Base-by-base conservation (phyloP, 1,140 invertebrate genomes). In the Hypsibius dujardini region DNA sequence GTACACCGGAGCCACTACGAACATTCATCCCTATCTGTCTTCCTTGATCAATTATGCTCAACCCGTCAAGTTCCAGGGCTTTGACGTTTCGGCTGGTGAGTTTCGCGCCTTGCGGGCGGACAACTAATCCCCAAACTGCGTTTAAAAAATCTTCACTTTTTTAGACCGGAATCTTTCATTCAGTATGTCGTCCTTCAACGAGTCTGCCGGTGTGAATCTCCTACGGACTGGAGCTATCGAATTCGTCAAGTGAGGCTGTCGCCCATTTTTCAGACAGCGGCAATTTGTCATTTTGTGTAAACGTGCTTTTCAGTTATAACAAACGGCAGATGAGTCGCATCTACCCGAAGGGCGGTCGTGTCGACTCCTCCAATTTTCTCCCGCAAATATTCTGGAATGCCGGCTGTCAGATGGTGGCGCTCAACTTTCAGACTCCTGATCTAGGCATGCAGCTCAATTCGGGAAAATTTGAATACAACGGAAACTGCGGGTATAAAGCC, bases 341-440 rank as follows among this genome's bases (percentile, higher is more conserved):
- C 77, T 99, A 99, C 82, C 96, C 96, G 1, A 95, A 93, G 80
- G 95, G 96, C 72, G 97, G 95, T 0, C 81, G 96, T 56, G 95
- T 95, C 70, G 96, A 99, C 82, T 98, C 95, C 69, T 96, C 92
- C 47, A 99, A 99, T 80, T 99, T 97, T 79, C 94, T 99, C 90
- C 96, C 96, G 74, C 95, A 98, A 80, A 85, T 88, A 75, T 89
- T 83, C 76, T 89, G 87, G 87, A 89, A 89, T 79, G 86, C 86
- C 47, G 87, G 87, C 42, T 88, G 86, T 76, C 87, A 89, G 77
- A 98, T 99, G 95, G 95, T 98, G 14, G 95, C 96, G 0, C 82
- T 99, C n/a, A 99, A 99, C 83, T 99, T 98, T 82, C 96, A 99
- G 85, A 98, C 95, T 14, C 87, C 95, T 15, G 96, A 99, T 84